Base-by-base conservation (phyloP, 2,113 vertebrate genomes). In the Ahaetulla prasina region DNA sequence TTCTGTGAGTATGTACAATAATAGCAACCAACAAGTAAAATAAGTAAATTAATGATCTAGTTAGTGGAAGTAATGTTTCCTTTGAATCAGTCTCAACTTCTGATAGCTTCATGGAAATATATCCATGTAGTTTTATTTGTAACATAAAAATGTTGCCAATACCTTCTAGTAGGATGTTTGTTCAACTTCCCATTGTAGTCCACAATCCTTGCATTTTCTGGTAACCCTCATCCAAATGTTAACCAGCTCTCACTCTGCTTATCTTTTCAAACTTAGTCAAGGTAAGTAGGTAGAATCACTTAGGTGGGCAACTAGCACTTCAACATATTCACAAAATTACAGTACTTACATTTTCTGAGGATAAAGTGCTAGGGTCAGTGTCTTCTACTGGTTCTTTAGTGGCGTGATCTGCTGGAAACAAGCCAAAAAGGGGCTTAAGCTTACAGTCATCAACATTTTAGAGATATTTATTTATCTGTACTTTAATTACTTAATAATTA, bases 361-460 rank as follows among this genome's bases (percentile, higher is more conserved):
- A 97, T 50, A 99, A 97, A 95, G 98, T 98, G 96, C 98, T 99
- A 39, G 99, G 99, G 96, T 99, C 99, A 0, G 98, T 99, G 95
- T 99, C 99, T 95, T 99, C 99, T 95, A 99, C 99, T 0, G 99
- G 99, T 91, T 98, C 98, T 92, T 98, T 98, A 90, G 94, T 94
- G 94, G 91, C 97, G 95, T 97, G 97, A 94, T 97, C 98, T 98
- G 96, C 39, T 89, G 92, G 74, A 93, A 85, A 85, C 55, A 85
- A 92, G 94, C 47, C 86, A 94, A 30, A 84, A 90, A 93, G 25
- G 0, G 43, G 88, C 88, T 93, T 93, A 50, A 93, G 27, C n/a
- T 10, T 50, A 87, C 86, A 60, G 50, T 94, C 20, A 23, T 93
- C 22, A 25, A 90, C 87, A 85, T 54, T 85, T 80, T 22, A 55